Base-by-base conservation (phyloP, 1,140 invertebrate species). In the Adelges cooleyi region DNA sequence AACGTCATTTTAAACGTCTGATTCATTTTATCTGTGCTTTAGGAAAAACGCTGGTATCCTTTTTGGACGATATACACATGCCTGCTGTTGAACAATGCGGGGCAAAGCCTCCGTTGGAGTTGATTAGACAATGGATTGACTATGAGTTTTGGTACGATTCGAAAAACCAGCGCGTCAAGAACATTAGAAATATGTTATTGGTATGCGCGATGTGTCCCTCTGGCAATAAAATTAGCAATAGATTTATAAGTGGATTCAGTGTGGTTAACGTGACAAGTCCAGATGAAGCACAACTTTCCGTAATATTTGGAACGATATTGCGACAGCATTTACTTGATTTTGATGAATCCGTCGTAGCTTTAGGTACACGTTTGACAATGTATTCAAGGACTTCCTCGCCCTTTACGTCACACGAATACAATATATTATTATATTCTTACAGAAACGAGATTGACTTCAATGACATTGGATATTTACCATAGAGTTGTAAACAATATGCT, bases 101-200 rank as follows among this genome's bases (percentile, higher is more conserved):
- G 15, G 90, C 92, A 0, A 92, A 95, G 76, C 89, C 92, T 0
- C 90, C 93, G 0, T 80, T 96, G 50, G 94, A 98, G 77, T 75
- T 98, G 18, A 73, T 98, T 2, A 80, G 94, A 15, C 92, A 95
- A 73, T 95, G 88, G 89, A 77, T 95, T 36, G 92, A 97, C 78
- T 92, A 96, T 76, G 87, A 87, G 17, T 86, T 94, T 74, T 94
- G 92, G 89, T 92, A 92, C 72, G 92, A 96, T 75, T 79, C 86
- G 8, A 88, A 88, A 72, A 40, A 54, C 15, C 33, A 22, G 42
- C 42, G 33, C 15, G 18, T 38, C 10, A 54, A 40, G 25, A 40
- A 54, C 23, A 22, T 54, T 2, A 54, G 42, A 40, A 54, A 54
- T 40, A 54, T 54, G 52, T n/a, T 40, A 9, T 22, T 54, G 6